phyloP scores from a whole-genome alignment of 2,113 vertebrate genomes.

The Turdus rufiventris region DNA sequence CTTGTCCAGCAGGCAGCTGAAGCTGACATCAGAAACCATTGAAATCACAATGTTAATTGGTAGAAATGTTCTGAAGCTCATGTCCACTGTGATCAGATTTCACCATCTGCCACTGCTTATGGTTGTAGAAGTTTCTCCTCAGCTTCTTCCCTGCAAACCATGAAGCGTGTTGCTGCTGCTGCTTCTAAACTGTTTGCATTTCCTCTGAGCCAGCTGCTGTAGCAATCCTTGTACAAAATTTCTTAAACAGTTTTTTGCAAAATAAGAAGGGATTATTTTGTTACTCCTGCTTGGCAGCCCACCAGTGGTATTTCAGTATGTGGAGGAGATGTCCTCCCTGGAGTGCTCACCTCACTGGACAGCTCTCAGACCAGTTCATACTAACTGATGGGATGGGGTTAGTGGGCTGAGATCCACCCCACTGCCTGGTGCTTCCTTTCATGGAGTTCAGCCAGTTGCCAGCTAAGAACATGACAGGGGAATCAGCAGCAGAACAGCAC shows the following conservation, averaged over 20 bases:
- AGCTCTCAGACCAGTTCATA: not conserved
- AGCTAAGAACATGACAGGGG: not conserved
- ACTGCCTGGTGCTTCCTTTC: not conserved
- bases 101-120: not conserved
- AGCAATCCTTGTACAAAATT: not conserved
- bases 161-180: not conserved
- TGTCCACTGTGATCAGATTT: constrained; percentile 10
- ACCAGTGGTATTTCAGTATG: not conserved
- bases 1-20: not conserved
- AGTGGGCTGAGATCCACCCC: not conserved
- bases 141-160: not conserved
- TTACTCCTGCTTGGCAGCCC: not conserved
- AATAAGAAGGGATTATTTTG: not conserved
- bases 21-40: not conserved
- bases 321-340: not conserved
- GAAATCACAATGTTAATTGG: constrained; percentile 14
- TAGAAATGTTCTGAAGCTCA: not conserved
- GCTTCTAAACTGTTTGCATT: not conserved
- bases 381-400: not conserved
- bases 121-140: not conserved
- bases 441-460: not conserved
- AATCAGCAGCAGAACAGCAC: fast-evolving
- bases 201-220: not conserved
- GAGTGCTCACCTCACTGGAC: not conserved
- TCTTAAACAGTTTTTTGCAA: not conserved